Evolutionary conservation across 1,140 invertebrate genomes (phyloP).

Genomic region (Battus philenor): DNA sequence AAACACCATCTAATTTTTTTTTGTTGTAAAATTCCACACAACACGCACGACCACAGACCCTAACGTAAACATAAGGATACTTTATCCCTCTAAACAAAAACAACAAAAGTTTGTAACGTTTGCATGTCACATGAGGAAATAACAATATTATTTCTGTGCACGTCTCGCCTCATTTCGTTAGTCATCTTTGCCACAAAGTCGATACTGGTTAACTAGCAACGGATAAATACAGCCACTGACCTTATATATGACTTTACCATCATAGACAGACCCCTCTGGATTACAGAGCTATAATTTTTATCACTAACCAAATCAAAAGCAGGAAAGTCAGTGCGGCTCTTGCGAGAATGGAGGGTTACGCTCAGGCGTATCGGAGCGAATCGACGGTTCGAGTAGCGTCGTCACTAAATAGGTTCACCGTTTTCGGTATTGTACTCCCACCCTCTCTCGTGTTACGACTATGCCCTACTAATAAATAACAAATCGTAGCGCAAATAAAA

Average conservation of each 20-base stretch:
- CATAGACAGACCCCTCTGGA: conserved; percentile 30
- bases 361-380: conserved; percentile 42
- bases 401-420: conserved; percentile 61
- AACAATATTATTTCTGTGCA: conserved; percentile 49
- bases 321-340: conserved; percentile 34
- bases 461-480: conserved; percentile 73
- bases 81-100: conserved; percentile 35
- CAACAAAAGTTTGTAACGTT: conserved; percentile 30
- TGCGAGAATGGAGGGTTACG: conserved; percentile 31
- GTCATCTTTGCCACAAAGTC: conserved; percentile 49
- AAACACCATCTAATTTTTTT: no score
- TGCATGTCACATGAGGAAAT: conserved; percentile 43
- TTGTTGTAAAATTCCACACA: no score
- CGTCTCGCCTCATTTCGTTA: conserved; percentile 51
- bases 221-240: conserved; percentile 46
- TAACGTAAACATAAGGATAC: conserved; percentile 20
- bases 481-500: conserved; percentile 71
- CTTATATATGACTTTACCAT: conserved; percentile 31
- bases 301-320: conserved; percentile 19
- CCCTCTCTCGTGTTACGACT: conserved; percentile 64
- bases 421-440: conserved; percentile 58
- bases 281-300: conserved; percentile 22
- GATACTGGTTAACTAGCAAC: conserved; percentile 50
- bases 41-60: no score
- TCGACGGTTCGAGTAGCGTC: conserved; percentile 48